A percentile compares a stretch with the other conserved stretches of the same genome.
Conservation (phyloP, 2,113 vertebrate genomes). For the Mellivora capensis region DNA sequence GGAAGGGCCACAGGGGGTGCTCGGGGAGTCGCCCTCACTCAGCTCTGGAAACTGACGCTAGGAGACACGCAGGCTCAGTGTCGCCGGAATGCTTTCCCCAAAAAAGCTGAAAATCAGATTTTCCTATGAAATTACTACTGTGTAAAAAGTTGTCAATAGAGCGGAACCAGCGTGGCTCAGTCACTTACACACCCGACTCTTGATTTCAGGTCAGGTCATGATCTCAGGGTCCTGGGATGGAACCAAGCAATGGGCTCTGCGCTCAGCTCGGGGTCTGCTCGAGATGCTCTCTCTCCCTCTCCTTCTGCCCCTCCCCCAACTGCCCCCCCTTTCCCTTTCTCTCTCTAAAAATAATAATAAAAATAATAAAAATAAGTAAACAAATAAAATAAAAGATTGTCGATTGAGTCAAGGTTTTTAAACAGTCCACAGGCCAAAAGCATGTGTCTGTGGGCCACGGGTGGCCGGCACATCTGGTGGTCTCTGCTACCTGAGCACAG, state of each 20-base stretch:
- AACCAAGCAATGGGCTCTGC: not conserved
- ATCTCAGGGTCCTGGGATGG: not conserved
- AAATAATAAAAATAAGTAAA: not conserved
- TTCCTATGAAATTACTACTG: not conserved
- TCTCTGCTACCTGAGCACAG: fast-evolving
- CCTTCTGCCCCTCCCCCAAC: too few relatives aligned
- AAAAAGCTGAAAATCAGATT: not conserved
- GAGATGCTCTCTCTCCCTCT: not conserved
- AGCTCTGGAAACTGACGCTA: not conserved
- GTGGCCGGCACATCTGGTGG: not conserved
- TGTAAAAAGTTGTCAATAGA: not conserved
- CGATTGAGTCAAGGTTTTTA: not conserved
- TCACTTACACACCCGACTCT: not conserved
- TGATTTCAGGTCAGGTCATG: not conserved
- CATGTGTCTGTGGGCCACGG: not conserved
- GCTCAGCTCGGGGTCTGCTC: not conserved
- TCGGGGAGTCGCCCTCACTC: not conserved
- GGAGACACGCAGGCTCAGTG: not conserved
- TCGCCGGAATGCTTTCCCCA: not conserved
- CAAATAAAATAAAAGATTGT: not conserved
- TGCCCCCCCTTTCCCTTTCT: not conserved
- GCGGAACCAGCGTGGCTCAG: not conserved
- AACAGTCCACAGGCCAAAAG: not conserved
- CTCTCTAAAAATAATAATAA: not conserved
- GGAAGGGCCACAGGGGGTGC: fast-evolving